Evolutionary conservation across 1,140 invertebrate genomes (phyloP), one percentile per base, ranked within the genome.

Genomic region (Proctacanthus coquilletti): DNA sequence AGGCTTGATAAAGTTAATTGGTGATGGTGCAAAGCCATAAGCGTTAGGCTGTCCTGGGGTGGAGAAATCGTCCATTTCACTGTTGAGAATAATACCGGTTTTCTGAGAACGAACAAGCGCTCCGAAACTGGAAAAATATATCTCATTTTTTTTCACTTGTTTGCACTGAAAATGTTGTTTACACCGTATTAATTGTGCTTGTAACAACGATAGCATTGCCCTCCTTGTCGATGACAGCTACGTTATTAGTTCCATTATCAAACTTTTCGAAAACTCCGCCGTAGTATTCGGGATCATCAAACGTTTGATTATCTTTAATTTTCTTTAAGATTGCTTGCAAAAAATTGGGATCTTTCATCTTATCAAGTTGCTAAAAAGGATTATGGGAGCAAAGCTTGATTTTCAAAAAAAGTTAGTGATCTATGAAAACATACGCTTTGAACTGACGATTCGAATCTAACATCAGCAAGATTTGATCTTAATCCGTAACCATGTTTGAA

Each of bases 61-160:
- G 0, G 86, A 85, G 60, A 98, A 98, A 56, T 98, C 93, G 56
- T 96, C 87, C 91, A 98, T 97, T 41, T 80, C 78, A 55, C 87
- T 80, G 63, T 98, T 98, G 45, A 92, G 72, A 14, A 97, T 66
- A 27, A 98, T 87, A 17, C 93, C 94, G 0, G 92, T 95, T 39
- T 70, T 72, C 17, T 72, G 62, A 1, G 84, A 86, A 1, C 74
- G 65, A 36, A 84, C 63, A 27, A 76, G 75, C 19, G 80, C 75
- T 5, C 86, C 87, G 53, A 84, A 80, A 51, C 85, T 91, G 48
- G 23, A 65, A 63, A 41, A 38, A 6, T 21, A 32, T 8, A 15
- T 32, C 15, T 6, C 9, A 11, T 32, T 17, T 18, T 17, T 17
- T 18, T 34, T 14, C n/a, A 13, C 30, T 14, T 11, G 17, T 13